Base-by-base conservation (phyloP, 2,113 vertebrate genomes). In the Gymnocephalus cernua region DNA sequence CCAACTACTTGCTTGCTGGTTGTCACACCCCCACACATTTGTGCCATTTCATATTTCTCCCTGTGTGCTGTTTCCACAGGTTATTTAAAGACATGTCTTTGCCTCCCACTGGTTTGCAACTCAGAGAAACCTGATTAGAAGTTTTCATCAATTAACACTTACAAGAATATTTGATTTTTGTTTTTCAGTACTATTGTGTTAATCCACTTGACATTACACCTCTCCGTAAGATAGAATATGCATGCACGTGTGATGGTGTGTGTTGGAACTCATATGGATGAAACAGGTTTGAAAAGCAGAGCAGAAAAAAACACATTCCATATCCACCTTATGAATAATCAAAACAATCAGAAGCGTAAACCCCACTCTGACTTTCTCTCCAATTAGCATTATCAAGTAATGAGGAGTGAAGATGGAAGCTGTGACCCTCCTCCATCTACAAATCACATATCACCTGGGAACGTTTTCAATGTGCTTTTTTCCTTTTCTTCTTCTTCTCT, bases 361-460 rank as follows among this genome's bases (percentile, higher is more conserved):
- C 66, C 45, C 12, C 57, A 56, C 51, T 66, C 27, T 16, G 61
- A 21, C 45, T 73, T 50, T 44, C 45, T 57, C 27, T 70, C 45
- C 61, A 89, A 89, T 88, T 89, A 90, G 14, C 86, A 91, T 93
- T 91, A 91, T 84, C 58, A 85, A 91, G 73, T 91, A 89, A 91
- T 90, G 86, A 90, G 76, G 67, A 86, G 65, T 48, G 59, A 82
- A 83, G 70, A 80, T 69, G 75, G 70, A 68, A 48, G 83, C 63
- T 1, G 25, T 65, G 80, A 89, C 85, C 75, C 74, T 70, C 48
- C 74, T 66, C 67, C 86, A 80, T 88, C 62, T 76, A 32, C 63
- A 86, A 80, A 80, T 79, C 81, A 79, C 87, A 83, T 82, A 82
- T 84, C 79, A 88, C 86, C 78, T 79, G 67, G 81, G 90, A 74